Conservation (phyloP, 2,797 vertebrate species). For the Rhynchonycteris naso region DNA sequence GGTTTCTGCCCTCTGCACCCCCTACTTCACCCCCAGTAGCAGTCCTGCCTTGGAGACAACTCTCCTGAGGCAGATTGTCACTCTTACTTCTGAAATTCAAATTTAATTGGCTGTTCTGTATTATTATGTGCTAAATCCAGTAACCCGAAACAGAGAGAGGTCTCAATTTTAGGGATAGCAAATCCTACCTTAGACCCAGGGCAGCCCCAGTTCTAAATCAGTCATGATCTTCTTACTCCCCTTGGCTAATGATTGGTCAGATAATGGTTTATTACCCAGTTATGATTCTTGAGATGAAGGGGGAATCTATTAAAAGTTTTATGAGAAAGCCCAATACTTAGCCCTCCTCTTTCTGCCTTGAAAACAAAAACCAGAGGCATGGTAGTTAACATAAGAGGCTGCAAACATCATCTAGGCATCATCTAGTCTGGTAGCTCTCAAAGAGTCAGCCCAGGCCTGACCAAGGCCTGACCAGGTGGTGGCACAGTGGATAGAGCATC, state of each 20-base stretch:
- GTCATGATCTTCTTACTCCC: background rate
- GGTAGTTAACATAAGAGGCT: background rate
- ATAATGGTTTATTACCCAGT: background rate
- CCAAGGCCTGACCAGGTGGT: too few relatives aligned
- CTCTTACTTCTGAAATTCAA: background rate
- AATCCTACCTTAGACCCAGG: background rate
- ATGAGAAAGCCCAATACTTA: background rate
- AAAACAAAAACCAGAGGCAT: background rate
- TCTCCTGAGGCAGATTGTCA: background rate
- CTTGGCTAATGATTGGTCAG: background rate
- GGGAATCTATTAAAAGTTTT: background rate
- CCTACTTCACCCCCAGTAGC: too few relatives aligned
- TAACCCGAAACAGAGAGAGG: background rate
- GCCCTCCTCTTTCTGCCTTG: background rate
- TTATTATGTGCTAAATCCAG: background rate
- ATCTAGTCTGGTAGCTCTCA: background rate
- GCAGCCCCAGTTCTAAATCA: background rate
- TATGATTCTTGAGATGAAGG: background rate
- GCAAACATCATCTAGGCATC: background rate
- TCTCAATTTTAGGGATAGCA: background rate
- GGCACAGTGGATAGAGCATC: too few relatives aligned
- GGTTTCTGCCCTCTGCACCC: background rate
- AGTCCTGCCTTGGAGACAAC: background rate
- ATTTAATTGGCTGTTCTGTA: background rate
- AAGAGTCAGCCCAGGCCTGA: too few relatives aligned